These are phyloP conservation scores for Propithecus coquereli DNA, from an alignment of 2,113 vertebrate species.

Conservation along the genomic window DNA sequence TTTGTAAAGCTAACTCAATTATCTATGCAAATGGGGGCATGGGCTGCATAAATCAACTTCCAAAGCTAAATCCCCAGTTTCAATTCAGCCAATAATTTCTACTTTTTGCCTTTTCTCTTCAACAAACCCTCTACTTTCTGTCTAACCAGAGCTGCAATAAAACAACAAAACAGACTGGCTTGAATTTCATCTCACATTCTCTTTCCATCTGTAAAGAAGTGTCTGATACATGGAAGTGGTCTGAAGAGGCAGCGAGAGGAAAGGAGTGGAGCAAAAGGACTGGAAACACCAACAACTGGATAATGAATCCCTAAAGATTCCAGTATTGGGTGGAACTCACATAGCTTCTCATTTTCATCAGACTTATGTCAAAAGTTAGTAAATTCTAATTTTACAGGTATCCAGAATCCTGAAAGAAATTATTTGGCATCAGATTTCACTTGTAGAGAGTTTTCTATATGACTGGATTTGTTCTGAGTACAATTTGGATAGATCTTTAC, in stretches of 20 bases:
- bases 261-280: background rate
- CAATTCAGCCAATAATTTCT: background rate
- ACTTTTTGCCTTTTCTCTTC: constrained; percentile 23
- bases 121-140: background rate
- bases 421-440: background rate
- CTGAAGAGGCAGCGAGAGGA: background rate
- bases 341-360: background rate
- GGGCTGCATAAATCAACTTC: constrained; percentile 9
- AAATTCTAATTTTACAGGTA: background rate
- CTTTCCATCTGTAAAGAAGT: background rate
- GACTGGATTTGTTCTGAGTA: background rate
- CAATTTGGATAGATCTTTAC: constrained; percentile 14
- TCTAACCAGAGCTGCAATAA: background rate
- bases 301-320: background rate
- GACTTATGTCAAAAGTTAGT: background rate
- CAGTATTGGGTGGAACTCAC: background rate
- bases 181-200: background rate
- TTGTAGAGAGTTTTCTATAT: background rate
- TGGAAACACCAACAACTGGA: background rate
- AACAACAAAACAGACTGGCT: background rate
- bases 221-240: background rate
- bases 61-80: background rate
- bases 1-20: constrained; percentile 33
- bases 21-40: background rate
- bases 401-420: background rate